A percentile compares a stretch with the other conserved stretches of the same genome.
Conservation (phyloP, 1,140 invertebrate species). For the Chionoecetes opilio region DNA sequence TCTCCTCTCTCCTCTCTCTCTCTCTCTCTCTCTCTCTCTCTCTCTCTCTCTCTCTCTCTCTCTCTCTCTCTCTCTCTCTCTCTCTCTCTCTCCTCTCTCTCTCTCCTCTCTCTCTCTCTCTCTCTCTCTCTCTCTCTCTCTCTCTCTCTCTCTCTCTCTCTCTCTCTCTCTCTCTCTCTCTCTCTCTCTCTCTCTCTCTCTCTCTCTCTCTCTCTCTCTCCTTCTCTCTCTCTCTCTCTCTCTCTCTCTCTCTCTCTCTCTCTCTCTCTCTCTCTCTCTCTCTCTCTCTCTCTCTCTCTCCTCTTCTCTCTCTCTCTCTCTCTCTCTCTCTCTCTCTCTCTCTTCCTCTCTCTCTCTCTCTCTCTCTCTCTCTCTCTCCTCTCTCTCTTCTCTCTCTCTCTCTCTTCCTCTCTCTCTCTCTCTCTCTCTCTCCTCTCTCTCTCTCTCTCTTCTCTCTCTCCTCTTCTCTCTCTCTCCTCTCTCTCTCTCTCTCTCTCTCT, state of each 20-base stretch:
- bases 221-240: background rate
- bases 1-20: background rate
- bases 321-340: background rate
- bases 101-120: too few relatives aligned
- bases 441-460: too few relatives aligned
- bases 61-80: too few relatives aligned
- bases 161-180: background rate
- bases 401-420: too few relatives aligned
- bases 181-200: background rate
- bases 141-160: background rate
- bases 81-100: too few relatives aligned
- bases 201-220: background rate
- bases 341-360: background rate
- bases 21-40: too few relatives aligned
- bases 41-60: too few relatives aligned
- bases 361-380: background rate
- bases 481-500: too few relatives aligned
- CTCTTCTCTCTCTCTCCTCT: too few relatives aligned
- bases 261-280: background rate
- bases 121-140: too few relatives aligned
- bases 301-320: background rate
- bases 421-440: too few relatives aligned
- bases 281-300: background rate
- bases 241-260: background rate
- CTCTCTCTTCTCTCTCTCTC: too few relatives aligned